Conservation (phyloP, 2,888 invertebrate species). For the Eristalis arbustorum region DNA sequence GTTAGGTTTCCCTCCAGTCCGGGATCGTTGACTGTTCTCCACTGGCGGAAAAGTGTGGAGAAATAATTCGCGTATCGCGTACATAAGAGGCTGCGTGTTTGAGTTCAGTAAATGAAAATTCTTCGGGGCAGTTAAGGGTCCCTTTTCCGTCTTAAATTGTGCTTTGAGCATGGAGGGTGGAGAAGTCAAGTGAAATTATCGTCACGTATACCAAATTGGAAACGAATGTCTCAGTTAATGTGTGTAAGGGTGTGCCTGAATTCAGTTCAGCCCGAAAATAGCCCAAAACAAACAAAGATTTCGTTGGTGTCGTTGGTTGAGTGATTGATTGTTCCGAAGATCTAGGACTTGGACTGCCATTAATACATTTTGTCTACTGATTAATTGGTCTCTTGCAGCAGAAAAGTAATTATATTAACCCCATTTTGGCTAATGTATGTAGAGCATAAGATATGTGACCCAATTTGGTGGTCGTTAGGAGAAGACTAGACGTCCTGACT, state of each 20-base stretch:
- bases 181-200: neutral
- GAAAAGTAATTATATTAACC: neutral
- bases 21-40: neutral
- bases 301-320: neutral
- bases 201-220: neutral
- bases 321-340: neutral
- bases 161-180: neutral
- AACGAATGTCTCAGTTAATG: neutral
- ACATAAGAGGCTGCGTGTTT: neutral
- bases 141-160: neutral
- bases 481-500: neutral
- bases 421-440: neutral
- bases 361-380: neutral
- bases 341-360: neutral
- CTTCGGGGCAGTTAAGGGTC: neutral
- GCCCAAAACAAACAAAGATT: neutral
- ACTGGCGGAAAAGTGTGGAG: neutral
- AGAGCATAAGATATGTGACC: neutral
- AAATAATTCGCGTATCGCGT: constrained; percentile 13
- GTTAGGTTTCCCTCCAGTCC: neutral
- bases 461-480: neutral
- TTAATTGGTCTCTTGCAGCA: neutral
- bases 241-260: neutral
- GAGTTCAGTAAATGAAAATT: neutral
- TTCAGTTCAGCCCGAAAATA: neutral